phyloP scores from a whole-genome alignment of 2,797 vertebrate genomes.

The Alauda arvensis region DNA sequence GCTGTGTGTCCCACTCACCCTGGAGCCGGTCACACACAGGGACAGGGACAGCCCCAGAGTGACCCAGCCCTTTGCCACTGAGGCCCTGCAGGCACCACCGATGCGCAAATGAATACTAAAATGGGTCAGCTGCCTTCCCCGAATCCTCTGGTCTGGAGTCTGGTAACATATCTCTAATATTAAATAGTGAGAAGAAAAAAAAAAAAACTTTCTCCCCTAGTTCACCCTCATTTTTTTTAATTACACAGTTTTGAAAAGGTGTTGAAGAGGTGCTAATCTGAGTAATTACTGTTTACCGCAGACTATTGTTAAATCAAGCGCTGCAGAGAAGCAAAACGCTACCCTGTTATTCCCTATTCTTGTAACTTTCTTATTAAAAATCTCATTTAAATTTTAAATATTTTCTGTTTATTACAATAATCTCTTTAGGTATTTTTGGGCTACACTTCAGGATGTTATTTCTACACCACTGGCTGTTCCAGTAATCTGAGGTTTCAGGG shows the following conservation, averaged over 20 bases:
- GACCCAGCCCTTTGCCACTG: fast-evolving
- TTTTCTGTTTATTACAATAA: not conserved
- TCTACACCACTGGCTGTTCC: not conserved
- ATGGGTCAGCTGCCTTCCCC: not conserved
- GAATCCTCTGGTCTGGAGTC: not conserved
- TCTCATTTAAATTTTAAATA: not conserved
- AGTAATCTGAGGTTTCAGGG: not conserved
- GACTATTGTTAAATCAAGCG: not conserved
- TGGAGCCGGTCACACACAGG: not conserved
- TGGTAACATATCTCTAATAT: not conserved
- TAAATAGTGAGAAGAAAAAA: not conserved
- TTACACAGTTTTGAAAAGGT: not conserved
- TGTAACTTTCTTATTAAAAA: not conserved
- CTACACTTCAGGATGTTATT: not conserved
- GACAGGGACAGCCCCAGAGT: not conserved
- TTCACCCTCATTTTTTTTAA: not conserved
- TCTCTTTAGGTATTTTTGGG: not conserved
- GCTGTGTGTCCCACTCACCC: fast-evolving
- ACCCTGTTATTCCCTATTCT: not conserved
- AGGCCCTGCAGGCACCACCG: fast-evolving
- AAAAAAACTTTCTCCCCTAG: not conserved
- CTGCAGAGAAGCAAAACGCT: not conserved
- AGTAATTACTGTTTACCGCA: not conserved
- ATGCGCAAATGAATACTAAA: not conserved
- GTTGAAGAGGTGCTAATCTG: conserved; percentile 13